phyloP scores from a whole-genome alignment of 2,797 vertebrate genomes.

The Hoplostethus atlanticus region DNA sequence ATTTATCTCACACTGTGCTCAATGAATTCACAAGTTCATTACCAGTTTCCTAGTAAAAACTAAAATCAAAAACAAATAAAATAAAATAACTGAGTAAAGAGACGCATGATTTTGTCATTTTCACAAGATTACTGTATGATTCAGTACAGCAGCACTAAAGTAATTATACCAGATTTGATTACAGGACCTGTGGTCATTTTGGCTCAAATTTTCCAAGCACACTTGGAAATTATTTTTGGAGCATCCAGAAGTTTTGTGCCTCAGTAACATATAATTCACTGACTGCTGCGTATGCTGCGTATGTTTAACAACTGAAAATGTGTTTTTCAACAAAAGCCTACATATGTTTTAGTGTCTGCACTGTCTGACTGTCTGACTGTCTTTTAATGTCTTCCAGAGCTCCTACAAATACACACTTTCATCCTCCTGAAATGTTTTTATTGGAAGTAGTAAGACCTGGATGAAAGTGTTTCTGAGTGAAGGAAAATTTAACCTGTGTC shows the following conservation, averaged over 20 bases:
- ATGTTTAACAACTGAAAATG: conserved; percentile 4
- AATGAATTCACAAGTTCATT: neutral
- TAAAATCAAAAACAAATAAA: too few relatives aligned
- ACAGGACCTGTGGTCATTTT: conserved; percentile 25
- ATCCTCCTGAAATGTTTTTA: too few relatives aligned
- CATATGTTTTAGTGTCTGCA: conserved; percentile 2
- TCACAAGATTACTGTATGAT: conserved; percentile 12
- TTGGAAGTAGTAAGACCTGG: too few relatives aligned
- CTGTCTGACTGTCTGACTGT: neutral
- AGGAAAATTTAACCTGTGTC: too few relatives aligned
- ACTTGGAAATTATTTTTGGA: conserved; percentile 16
- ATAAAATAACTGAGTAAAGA: neutral
- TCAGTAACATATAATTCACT: conserved; percentile 6
- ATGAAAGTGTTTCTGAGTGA: too few relatives aligned
- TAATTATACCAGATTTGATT: conserved; percentile 31
- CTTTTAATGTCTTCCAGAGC: neutral
- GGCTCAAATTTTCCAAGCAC: conserved; percentile 7
- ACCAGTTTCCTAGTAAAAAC: neutral
- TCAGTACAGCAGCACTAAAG: conserved; percentile 8
- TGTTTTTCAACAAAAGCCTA: conserved; percentile 1
- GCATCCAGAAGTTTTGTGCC: conserved; percentile 10
- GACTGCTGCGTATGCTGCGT: neutral
- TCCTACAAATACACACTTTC: neutral
- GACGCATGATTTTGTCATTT: conserved; percentile 1
- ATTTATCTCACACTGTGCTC: conserved; percentile 30